Evolutionary conservation across 2,113 vertebrate species (phyloP), one percentile per base, ranked within the genome.

Genomic region (Macquaria australasica): DNA sequence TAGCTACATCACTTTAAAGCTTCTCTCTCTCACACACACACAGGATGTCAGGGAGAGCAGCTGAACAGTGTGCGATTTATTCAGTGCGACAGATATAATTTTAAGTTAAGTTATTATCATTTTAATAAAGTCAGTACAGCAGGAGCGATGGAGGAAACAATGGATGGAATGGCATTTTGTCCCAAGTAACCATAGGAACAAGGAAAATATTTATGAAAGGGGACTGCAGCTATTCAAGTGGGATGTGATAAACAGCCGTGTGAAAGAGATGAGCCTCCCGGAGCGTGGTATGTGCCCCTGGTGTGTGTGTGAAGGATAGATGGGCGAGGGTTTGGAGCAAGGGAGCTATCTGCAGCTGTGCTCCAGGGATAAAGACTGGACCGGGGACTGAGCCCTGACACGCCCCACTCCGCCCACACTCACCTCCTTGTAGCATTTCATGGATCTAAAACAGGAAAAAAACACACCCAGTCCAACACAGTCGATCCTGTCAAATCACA

Each of bases 291-390:
- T 87, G 88, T n/a, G 31, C 62, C 63, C 59, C 81, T 41, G 28
- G 56, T 63, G 73, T 25, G 75, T 60, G 75, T 25, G 55, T 48
- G 68, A 84, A 50, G n/a, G 83, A 77, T 15, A 37, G 39, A 81
- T 84, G 78, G 67, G 45, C 23, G 25, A 58, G 3, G 34, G 31
- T 77, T 62, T 72, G 73, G 37, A 60, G 56, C 1, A 50, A 18
- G 16, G 43, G n/a, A 69, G 34, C 58, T 69, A 82, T 91, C 88
- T 79, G 81, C 88, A 94, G 90, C 93, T 95, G 88, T 87, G 87
- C 77, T 58, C 10, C 5, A 28, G 77, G 89, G 88, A 91, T 88
- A 75, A 88, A 86, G 69, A 39, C 31, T 15, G 43, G 64, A 73
- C 68, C 60, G 50, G 55, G 20, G 66, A n/a, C 60, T 8, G 75